Evolutionary conservation across 2,113 vertebrate species (phyloP).

Genomic region (Hyperoodon ampullatus): DNA sequence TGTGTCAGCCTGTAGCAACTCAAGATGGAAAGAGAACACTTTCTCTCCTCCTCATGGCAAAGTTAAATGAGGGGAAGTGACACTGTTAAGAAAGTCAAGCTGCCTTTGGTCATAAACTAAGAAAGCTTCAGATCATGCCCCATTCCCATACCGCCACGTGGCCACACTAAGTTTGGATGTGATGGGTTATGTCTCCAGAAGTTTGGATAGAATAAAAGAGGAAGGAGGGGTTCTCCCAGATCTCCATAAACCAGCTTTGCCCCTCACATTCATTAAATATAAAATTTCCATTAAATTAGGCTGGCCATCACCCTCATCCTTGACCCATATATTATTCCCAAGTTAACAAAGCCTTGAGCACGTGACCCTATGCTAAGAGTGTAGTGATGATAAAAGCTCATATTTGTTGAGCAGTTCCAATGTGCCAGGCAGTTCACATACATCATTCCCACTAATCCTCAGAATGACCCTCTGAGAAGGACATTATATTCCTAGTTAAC

Average conservation of each 20-base stretch:
- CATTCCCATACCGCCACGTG: rapidly evolving
- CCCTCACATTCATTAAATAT: background rate
- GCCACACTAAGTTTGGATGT: background rate
- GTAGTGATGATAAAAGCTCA: background rate
- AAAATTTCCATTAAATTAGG: background rate
- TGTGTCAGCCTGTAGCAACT: background rate
- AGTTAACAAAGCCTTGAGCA: background rate
- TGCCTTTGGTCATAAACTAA: background rate
- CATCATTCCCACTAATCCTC: background rate
- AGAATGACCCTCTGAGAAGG: slow-evolving; percentile 20
- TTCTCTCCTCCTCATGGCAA: background rate
- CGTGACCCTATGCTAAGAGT: background rate
- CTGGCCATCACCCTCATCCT: background rate
- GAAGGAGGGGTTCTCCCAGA: rapidly evolving
- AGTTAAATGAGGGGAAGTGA: background rate
- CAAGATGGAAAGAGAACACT: background rate
- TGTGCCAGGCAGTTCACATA: background rate
- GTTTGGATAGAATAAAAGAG: background rate
- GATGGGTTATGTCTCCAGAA: background rate
- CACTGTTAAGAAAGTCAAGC: background rate
- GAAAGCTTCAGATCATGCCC: background rate
- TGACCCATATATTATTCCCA: background rate
- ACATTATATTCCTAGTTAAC: background rate
- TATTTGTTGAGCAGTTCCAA: background rate
- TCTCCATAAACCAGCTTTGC: background rate